Conservation (phyloP, 2,113 vertebrate genomes). For the Buteo buteo region DNA sequence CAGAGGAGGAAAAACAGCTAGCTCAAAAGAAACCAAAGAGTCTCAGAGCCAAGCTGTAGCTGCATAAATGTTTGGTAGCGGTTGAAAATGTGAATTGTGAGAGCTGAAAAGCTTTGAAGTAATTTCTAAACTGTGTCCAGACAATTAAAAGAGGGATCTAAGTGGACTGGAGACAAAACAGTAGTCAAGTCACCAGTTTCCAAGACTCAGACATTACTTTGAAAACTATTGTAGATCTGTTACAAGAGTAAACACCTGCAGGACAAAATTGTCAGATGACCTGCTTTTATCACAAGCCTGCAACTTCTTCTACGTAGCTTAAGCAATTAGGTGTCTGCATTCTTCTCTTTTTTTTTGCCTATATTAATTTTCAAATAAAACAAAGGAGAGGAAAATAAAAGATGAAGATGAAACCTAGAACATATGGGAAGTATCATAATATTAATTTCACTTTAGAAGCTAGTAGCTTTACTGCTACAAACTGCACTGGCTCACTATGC, state of each 20-base stretch:
- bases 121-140: neutral
- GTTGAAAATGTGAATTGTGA: neutral
- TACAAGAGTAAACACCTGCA: neutral
- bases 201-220: neutral
- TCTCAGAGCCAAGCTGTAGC: neutral
- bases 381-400: neutral
- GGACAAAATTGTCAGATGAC: neutral
- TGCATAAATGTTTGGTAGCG: neutral
- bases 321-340: neutral
- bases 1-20: neutral
- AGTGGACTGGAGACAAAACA: neutral
- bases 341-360: neutral
- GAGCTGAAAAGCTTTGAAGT: neutral
- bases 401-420: neutral
- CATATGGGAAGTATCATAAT: neutral
- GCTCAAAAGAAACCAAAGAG: neutral
- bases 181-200: neutral
- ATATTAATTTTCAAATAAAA: neutral
- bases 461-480: neutral
- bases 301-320: neutral
- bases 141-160: neutral
- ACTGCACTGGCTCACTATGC: neutral
- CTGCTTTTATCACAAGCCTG: neutral
- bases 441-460: neutral
- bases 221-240: neutral